A percentile compares a stretch with the other conserved stretches of the same genome.
phyloP scores from a whole-genome alignment of 2,113 vertebrate genomes.

The Ophthalmolycus amberensis region DNA sequence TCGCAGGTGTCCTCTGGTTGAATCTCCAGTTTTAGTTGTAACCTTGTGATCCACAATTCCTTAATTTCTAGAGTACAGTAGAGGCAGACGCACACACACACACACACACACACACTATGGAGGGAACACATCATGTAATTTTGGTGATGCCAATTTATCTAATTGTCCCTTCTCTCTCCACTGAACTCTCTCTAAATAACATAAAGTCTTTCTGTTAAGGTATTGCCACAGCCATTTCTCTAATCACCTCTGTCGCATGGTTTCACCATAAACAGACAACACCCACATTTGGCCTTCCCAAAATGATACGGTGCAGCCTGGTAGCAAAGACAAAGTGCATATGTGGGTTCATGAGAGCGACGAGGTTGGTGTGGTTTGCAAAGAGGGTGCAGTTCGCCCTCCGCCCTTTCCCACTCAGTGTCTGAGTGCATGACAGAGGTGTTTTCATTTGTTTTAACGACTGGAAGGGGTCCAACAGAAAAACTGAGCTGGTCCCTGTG shows the following conservation, averaged over 20 bases:
- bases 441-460: conserved; percentile 30
- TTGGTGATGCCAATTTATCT: conserved; percentile 7
- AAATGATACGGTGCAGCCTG: conserved; percentile 70
- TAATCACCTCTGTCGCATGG: conserved; percentile 26
- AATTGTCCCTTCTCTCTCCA: conserved; percentile 2
- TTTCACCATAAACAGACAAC: conserved; percentile 60
- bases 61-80: conserved; percentile 1
- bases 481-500: not conserved
- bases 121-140: conserved; percentile 42
- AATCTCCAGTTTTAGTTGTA: not conserved
- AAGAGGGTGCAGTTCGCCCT: conserved; percentile 51
- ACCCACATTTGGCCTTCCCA: conserved; percentile 54
- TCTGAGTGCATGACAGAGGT: conserved; percentile 17
- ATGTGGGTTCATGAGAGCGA: conserved; percentile 31
- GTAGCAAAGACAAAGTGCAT: conserved; percentile 18
- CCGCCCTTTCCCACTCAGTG: conserved; percentile 31
- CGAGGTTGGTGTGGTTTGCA: conserved; percentile 24
- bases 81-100: not conserved
- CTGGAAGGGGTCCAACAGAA: conserved; percentile 21
- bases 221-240: conserved; percentile 38
- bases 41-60: conserved; percentile 4
- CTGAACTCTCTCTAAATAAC: conserved; percentile 27
- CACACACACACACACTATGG: conserved; percentile 31
- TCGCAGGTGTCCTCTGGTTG: conserved; percentile 9
- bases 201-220: conserved; percentile 26